These are phyloP conservation scores for Latrodectus elegans DNA, from an alignment of 2,888 invertebrate species.

Conservation along the genomic window DNA sequence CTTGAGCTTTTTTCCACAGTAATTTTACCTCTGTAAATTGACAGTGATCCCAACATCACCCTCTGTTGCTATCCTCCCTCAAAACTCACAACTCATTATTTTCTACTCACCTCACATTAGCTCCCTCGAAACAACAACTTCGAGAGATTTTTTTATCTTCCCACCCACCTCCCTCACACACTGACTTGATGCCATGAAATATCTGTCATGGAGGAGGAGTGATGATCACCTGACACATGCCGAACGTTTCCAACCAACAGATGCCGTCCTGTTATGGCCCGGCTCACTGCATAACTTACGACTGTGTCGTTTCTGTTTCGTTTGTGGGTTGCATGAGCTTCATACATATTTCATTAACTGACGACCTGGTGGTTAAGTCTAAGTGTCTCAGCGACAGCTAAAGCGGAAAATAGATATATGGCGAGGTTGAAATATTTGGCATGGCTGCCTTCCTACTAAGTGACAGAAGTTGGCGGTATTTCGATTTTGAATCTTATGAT, in stretches of 20 bases:
- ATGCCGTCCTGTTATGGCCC: constrained; percentile 61
- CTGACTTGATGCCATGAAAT: constrained; percentile 56
- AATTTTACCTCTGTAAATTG: too few species aligned
- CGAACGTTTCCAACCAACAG: constrained; percentile 51
- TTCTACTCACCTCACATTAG: constrained; percentile 54
- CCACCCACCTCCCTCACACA: neutral
- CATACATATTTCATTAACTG: constrained; percentile 69
- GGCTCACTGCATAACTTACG: constrained; percentile 69
- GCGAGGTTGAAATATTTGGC: constrained; percentile 42
- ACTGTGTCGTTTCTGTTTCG: constrained; percentile 41
- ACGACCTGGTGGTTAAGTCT: constrained; percentile 67
- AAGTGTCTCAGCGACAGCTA: constrained; percentile 62
- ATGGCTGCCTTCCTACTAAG: neutral
- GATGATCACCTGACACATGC: constrained; percentile 62
- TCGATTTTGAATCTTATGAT: too few species aligned
- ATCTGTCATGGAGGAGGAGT: constrained; percentile 57
- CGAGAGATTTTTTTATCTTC: neutral
- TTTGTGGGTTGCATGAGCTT: constrained; percentile 22
- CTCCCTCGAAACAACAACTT: constrained; percentile 7
- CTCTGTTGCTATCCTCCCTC: neutral
- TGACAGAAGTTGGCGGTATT: too few species aligned
- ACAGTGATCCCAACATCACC: too few species aligned
- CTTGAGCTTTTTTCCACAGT: too few species aligned
- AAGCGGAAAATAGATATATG: neutral
- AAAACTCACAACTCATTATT: constrained; percentile 35